Evolutionary conservation across 1,140 invertebrate genomes (phyloP), one percentile per base, ranked within the genome.

Genomic region (Saccostrea cuccullata): DNA sequence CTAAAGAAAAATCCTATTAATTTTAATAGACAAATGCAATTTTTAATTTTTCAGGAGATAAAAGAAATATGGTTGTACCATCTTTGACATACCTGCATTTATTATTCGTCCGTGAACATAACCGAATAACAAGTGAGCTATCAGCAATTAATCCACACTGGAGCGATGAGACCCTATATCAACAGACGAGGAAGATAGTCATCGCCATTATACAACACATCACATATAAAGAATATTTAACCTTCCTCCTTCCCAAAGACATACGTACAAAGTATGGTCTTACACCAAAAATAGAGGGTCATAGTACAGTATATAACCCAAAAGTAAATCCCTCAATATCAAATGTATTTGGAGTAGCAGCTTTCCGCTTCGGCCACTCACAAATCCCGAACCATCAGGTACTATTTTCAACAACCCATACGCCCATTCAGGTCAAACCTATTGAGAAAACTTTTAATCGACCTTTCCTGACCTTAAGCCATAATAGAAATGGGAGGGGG

Each of bases 71-170:
- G 95, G 98, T 98, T 93, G 96, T 96, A 90, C 96, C 98, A 26
- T 98, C 97, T 2, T 95, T 99, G 8, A 95, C 98, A n/a, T 97
- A 98, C 23, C 99, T 99, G 97, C 99, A 99, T 93, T 99, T 98
- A 0, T 95, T 99, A 86, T 99, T 98, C 97, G 96, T 87, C 2
- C 73, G 86, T 17, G 89, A 89, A 89, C 89, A 89, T 67, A 89
- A 89, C 55, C 64, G 86, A 30, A 87, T 89, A 64, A 84, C 67
- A 26, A 9, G 15, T 36, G 85, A 77, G n/a, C 47, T 89, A 1
- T 40, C 26, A 1, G 64, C 23, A 1, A 23, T 87, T 1, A 87
- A 87, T 56, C 86, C 86, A 20, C 87, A 85, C 9, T 99, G 98
- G 98, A 97, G 98, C 92, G 98, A 99, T 93, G 98, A 99, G 95